A percentile compares a stretch with the other conserved stretches of the same genome.
Evolutionary conservation across 2,113 vertebrate species (phyloP).

Genomic region (Diadophis punctatus): DNA sequence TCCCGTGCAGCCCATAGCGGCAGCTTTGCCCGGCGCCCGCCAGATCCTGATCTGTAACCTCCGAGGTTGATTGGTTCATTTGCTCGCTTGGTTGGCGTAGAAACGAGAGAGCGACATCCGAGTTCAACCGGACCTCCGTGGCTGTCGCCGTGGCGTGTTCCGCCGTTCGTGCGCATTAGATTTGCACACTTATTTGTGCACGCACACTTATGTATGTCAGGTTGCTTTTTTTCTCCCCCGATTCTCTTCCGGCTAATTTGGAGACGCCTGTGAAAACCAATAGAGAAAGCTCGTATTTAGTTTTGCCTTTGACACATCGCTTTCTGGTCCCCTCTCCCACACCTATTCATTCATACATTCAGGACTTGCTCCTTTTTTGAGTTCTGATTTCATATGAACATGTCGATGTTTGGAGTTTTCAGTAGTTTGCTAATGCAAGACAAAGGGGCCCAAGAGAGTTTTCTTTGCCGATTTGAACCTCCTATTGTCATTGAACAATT

Average conservation of each 20-base stretch:
- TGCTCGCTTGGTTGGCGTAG: background rate
- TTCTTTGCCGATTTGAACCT: background rate
- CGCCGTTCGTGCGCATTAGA: background rate
- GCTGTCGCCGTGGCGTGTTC: background rate
- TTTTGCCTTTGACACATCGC: background rate
- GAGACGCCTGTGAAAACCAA: background rate
- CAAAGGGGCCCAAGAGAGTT: background rate
- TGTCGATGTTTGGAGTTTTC: background rate
- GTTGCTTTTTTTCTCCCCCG: accelerated
- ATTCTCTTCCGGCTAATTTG: background rate
- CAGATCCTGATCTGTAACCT: background rate
- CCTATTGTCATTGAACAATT: too few species aligned
- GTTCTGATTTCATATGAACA: background rate
- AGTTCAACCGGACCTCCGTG: background rate
- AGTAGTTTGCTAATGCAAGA: background rate
- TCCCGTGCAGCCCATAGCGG: conserved; percentile 33
- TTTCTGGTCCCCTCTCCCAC: background rate
- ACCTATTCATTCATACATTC: background rate
- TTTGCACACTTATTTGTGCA: background rate
- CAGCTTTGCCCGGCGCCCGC: background rate
- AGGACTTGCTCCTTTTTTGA: background rate
- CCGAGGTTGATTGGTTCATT: background rate
- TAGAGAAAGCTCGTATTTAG: background rate
- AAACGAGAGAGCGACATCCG: background rate
- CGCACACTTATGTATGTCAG: background rate